These are phyloP conservation scores for Xestia c-nigrum DNA, from an alignment of 2,888 invertebrate genomes.

Conservation along the genomic window DNA sequence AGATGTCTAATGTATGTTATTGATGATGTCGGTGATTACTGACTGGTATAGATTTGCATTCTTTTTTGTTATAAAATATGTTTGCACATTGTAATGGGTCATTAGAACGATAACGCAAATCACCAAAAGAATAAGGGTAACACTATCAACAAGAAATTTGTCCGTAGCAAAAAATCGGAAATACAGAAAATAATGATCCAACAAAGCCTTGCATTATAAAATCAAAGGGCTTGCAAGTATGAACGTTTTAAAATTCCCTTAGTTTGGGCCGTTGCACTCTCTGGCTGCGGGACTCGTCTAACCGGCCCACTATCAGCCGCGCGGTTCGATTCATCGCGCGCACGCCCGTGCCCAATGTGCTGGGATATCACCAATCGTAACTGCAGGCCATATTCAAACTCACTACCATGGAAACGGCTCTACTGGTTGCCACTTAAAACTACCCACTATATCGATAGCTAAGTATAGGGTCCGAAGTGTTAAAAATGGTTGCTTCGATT, in stretches of 20 bases:
- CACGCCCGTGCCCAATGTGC: constrained; percentile 81
- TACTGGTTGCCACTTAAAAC: constrained; percentile 24
- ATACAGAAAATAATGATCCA: constrained; percentile 43
- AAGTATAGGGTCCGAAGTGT: neutral
- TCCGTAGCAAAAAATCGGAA: constrained; percentile 4
- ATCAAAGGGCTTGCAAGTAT: constrained; percentile 85
- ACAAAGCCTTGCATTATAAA: constrained; percentile 71
- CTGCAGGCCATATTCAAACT: constrained; percentile 80
- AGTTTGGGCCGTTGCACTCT: constrained; percentile 90
- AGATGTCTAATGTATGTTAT: neutral
- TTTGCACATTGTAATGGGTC: neutral
- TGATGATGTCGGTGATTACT: neutral
- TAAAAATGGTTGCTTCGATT: neutral
- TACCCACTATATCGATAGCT: constrained; percentile 20
- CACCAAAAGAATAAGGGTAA: neutral
- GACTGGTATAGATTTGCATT: neutral
- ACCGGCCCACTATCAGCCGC: constrained; percentile 89
- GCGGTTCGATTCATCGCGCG: constrained; percentile 88
- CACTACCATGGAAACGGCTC: constrained; percentile 70
- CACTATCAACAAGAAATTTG: neutral
- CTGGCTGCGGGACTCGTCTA: constrained; percentile 86
- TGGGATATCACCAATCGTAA: constrained; percentile 86
- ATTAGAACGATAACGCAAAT: constrained; percentile 8
- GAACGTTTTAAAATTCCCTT: constrained; percentile 88
- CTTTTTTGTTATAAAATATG: neutral